Conservation (phyloP, 2,797 vertebrate species). For the Denticeps clupeoides region DNA sequence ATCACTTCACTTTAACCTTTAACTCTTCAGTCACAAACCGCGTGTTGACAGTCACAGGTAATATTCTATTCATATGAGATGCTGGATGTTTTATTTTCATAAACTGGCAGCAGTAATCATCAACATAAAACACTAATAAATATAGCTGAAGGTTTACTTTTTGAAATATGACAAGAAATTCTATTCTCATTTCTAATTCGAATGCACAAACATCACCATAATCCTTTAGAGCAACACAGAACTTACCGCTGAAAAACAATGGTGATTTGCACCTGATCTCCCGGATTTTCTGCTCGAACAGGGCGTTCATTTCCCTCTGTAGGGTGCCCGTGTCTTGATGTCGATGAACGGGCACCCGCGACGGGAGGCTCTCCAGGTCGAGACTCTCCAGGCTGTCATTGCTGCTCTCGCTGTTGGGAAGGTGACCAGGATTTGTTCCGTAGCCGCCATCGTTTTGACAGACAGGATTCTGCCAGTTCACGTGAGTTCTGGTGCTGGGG, state of each 20-base stretch:
- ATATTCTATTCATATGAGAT: no score
- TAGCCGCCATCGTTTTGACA: constrained; percentile 47
- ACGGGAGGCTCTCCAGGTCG: constrained; percentile 44
- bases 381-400: constrained; percentile 63
- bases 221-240: constrained; percentile 8
- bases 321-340: constrained; percentile 74
- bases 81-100: no score
- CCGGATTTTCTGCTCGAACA: constrained; percentile 85
- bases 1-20: no score
- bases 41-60: no score
- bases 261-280: constrained; percentile 88
- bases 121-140: no score
- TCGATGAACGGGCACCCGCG: constrained; percentile 43
- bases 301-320: constrained; percentile 89
- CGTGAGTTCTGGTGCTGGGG: constrained; percentile 34
- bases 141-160: no score
- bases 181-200: no score
- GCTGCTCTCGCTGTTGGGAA: constrained; percentile 63
- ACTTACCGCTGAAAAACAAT: constrained; percentile 75
- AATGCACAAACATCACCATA: background rate
- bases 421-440: constrained; percentile 34
- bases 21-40: no score
- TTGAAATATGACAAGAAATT: no score
- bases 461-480: constrained; percentile 46
- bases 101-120: no score